These are phyloP conservation scores for Sturmia bella DNA, from an alignment of 2,888 invertebrate genomes.

Conservation along the genomic window DNA sequence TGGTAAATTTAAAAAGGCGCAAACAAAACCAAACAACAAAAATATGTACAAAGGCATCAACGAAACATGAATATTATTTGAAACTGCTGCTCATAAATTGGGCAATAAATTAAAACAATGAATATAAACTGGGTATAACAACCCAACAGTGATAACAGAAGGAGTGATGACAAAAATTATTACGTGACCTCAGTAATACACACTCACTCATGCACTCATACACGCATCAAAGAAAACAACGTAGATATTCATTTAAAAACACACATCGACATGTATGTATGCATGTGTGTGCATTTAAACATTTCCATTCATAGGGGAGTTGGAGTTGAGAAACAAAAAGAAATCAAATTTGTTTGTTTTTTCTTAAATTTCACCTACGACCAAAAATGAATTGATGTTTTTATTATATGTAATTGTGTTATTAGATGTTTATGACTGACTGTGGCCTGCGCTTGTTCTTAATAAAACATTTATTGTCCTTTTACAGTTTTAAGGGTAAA, in stretches of 20 bases:
- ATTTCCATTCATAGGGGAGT: not conserved
- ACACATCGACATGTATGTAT: not conserved
- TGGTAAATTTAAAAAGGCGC: not conserved
- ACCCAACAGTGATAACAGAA: conserved; percentile 2
- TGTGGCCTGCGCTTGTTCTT: not conserved
- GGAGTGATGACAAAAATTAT: conserved; percentile 34
- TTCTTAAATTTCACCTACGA: conserved; percentile 33
- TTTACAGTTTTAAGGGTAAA: conserved; percentile 28
- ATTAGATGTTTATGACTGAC: conserved; percentile 8
- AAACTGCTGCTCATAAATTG: conserved; percentile 30
- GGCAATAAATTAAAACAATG: conserved; percentile 15
- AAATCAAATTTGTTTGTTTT: conserved; percentile 41
- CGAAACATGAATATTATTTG: not conserved
- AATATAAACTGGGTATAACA: conserved; percentile 28
- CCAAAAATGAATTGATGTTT: conserved; percentile 11
- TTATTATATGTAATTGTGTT: conserved; percentile 24
- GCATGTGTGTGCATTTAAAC: conserved; percentile 4
- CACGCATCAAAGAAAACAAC: too few relatives aligned
- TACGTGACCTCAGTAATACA: conserved; percentile 44
- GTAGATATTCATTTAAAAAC: not conserved
- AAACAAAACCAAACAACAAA: conserved; percentile 2
- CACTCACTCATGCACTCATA: not conserved
- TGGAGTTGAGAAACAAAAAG: not conserved
- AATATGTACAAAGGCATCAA: not conserved
- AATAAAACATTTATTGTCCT: conserved; percentile 39